Evolutionary conservation across 2,888 invertebrate species (phyloP), one percentile per base, ranked within the genome.

Genomic region (Ischnura elegans): DNA sequence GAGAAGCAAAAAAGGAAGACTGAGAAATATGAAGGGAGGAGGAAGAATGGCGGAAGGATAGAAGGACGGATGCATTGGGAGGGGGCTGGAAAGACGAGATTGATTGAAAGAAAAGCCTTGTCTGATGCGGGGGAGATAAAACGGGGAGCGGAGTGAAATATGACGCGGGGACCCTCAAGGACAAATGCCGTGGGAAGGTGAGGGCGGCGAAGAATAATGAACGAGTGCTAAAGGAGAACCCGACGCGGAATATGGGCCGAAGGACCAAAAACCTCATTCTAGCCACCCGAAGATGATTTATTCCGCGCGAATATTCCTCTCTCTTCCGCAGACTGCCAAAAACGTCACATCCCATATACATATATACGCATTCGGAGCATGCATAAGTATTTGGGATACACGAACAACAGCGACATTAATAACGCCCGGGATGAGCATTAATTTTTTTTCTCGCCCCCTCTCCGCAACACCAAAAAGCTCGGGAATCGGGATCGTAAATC

Each of bases 51-150:
- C 47, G 55, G 25, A 90, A 29, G 90, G 66, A 61, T 21, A n/a
- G 45, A 43, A 43, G 36, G 29, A 87, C 55, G 47, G 46, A 90
- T 8, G 43, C 43, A 66, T 2, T 43, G 66, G 6, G 36, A 93
- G 61, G 55, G 84, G 25, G 51, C 5, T 0, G 36, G 36, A 36
- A 13, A 25, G 76, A 51, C 43, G 61, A 90, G 90, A 90, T 90
- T 90, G 90, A 90, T 90, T 43, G 90, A 61, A 55, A 43, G 66
- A 61, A 61, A 90, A 66, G 29, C 42, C 61, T 45, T 66, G 43
- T 13, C 61, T 66, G 90, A 90, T 90, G 43, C 43, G 61, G 25
- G 51, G 6, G 47, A 47, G 87, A 87, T 87, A 61, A 21, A 90
- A 10, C 51, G 51, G 51, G 51, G 51, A 25, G 90, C 21, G 61